phyloP scores from a whole-genome alignment of 2,797 vertebrate genomes.

The Chloroceryle amazona region DNA sequence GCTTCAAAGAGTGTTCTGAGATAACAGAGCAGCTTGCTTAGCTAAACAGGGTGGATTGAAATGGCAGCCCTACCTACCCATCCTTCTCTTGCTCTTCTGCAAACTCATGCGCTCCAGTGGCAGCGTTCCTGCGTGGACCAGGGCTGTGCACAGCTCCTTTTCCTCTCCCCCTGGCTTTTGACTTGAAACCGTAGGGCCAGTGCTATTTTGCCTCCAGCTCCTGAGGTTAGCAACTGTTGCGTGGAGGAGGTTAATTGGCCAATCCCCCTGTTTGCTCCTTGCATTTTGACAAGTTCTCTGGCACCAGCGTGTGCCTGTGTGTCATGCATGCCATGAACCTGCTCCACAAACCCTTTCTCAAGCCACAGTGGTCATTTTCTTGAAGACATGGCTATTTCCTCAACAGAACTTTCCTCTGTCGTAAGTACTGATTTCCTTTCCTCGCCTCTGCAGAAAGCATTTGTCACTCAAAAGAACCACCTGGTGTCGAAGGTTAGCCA shows the following conservation, averaged over 20 bases:
- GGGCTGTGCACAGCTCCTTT: background rate
- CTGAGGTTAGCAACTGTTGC: background rate
- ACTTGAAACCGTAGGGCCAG: background rate
- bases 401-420: background rate
- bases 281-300: background rate
- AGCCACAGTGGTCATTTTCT: background rate
- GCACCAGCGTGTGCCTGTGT: rapidly evolving
- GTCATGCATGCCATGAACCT: background rate
- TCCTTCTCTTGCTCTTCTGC: background rate
- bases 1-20: background rate
- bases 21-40: background rate
- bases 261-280: background rate
- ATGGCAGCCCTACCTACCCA: background rate
- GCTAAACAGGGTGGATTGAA: background rate
- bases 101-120: rapidly evolving
- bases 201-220: background rate
- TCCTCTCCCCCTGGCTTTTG: background rate
- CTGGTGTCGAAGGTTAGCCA: background rate
- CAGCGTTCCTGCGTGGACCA: background rate
- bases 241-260: background rate
- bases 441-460: background rate
- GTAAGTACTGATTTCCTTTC: background rate
- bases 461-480: background rate
- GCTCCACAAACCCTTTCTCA: background rate
- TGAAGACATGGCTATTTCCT: background rate